Conservation (phyloP, 2,888 invertebrate genomes). For the Oxystoma pomonae region DNA sequence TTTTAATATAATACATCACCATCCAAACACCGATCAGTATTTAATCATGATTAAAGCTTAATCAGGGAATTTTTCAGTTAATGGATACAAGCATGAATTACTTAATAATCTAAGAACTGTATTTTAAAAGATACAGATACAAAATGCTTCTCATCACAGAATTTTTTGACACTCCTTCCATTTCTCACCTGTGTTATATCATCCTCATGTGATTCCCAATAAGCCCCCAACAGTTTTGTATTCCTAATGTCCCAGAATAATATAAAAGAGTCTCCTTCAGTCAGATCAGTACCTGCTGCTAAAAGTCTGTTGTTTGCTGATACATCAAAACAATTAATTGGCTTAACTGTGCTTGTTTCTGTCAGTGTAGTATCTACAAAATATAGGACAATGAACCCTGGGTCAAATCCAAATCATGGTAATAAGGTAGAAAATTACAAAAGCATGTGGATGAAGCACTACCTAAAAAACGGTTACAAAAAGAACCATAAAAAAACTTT, state of each 20-base stretch:
- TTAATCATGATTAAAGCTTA: no score
- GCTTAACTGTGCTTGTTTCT: constrained; percentile 46
- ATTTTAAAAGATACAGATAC: no score
- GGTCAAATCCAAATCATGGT: no score
- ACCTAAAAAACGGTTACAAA: no score
- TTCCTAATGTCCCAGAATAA: constrained; percentile 77
- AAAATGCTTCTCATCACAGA: no score
- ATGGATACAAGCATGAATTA: no score
- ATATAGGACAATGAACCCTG: not conserved
- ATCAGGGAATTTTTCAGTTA: no score
- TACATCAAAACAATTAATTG: constrained; percentile 69
- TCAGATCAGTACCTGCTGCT: constrained; percentile 70
- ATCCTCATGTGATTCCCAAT: constrained; percentile 79
- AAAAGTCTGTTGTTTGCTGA: constrained; percentile 66
- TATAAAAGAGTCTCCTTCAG: constrained; percentile 66
- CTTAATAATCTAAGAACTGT: no score
- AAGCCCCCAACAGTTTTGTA: constrained; percentile 65
- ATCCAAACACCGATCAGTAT: no score
- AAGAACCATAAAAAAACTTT: not conserved
- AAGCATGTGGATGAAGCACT: no score
- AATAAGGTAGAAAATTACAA: not conserved
- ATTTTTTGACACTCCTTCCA: no score
- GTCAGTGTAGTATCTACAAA: constrained; percentile 35
- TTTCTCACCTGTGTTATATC: constrained; percentile 66
- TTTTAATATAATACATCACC: no score